These are phyloP conservation scores for Esperia sulphurella DNA, from an alignment of 2,888 invertebrate species.

Conservation along the genomic window DNA sequence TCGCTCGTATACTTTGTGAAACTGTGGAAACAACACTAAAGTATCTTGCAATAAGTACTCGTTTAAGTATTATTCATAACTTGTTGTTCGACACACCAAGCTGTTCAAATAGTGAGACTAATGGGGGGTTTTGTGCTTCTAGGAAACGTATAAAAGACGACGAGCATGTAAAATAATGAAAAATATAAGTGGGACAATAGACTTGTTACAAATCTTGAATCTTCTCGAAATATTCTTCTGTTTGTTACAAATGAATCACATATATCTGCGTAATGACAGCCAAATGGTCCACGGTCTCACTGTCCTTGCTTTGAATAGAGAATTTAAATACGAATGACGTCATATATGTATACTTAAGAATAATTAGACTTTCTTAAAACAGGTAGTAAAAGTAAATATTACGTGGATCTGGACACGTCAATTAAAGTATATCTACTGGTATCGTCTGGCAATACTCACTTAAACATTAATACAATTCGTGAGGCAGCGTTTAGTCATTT, in stretches of 20 bases:
- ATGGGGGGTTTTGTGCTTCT: slow-evolving; percentile 18
- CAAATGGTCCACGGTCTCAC: neutral
- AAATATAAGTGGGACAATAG: neutral
- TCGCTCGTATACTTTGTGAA: too few species aligned
- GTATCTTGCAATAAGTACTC: slow-evolving; percentile 28
- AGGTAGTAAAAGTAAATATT: neutral
- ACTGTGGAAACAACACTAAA: slow-evolving; percentile 40
- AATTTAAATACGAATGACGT: neutral
- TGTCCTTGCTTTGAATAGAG: neutral
- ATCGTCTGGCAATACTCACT: neutral
- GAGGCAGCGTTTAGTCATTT: neutral
- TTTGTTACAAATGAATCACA: neutral
- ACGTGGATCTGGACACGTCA: neutral
- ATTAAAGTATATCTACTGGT: neutral
- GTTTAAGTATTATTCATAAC: slow-evolving; percentile 49
- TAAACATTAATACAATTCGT: neutral
- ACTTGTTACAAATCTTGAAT: neutral
- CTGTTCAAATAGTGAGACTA: slow-evolving; percentile 59
- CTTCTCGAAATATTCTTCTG: neutral
- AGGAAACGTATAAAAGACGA: neutral
- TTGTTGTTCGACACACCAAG: slow-evolving; percentile 43
- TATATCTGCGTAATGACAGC: neutral
- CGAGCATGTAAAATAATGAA: neutral
- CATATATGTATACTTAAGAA: neutral
- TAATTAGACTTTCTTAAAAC: neutral